phyloP scores from a whole-genome alignment of 2,113 vertebrate genomes.

The Sprattus sprattus region DNA sequence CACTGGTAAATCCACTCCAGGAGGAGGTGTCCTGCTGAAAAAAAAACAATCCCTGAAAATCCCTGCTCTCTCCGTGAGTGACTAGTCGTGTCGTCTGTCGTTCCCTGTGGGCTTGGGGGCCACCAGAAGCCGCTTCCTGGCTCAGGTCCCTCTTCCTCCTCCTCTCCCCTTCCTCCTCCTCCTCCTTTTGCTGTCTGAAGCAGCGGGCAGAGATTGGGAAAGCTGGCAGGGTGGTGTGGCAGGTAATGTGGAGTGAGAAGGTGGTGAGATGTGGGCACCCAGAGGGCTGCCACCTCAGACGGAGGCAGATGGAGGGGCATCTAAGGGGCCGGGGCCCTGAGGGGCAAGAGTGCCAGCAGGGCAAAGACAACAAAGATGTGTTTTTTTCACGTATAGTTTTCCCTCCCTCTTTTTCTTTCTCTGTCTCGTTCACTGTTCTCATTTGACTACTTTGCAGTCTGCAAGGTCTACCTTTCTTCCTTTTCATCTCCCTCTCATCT shows the following conservation, averaged over 20 bases:
- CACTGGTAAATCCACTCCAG: background rate
- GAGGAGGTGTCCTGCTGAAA: background rate
- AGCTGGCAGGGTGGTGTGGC: background rate
- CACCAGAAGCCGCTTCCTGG: background rate
- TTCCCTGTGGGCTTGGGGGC: background rate
- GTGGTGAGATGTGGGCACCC: background rate
- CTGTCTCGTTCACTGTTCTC: background rate
- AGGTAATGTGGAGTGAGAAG: background rate
- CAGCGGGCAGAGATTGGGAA: background rate
- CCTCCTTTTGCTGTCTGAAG: background rate
- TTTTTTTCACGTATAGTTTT: background rate
- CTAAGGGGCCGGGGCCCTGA: background rate
- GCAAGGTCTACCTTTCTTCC: background rate
- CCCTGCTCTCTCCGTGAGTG: background rate
- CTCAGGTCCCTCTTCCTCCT: background rate
- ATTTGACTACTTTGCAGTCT: background rate
- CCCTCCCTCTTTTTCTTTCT: background rate
- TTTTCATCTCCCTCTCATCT: background rate
- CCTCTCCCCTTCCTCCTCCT: background rate
- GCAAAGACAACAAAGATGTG: background rate
- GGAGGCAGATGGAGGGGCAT: background rate
- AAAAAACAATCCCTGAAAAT: background rate
- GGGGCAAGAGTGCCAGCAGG: background rate
- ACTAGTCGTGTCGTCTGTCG: background rate
- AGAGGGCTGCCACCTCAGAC: background rate